Base-by-base conservation (phyloP, 2,888 invertebrate species). In the Barypeithes pellucidus region DNA sequence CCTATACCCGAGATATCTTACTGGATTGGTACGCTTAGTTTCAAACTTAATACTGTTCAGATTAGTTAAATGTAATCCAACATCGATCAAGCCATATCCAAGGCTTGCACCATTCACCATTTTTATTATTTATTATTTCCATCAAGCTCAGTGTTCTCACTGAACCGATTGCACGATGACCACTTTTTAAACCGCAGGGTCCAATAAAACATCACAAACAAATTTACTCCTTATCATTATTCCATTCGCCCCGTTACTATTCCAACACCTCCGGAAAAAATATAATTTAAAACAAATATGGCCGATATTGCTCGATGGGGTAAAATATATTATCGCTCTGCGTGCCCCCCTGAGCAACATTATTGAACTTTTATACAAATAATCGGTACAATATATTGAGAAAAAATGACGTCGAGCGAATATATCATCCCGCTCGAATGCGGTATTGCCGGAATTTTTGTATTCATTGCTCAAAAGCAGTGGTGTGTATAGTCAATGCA, bases 261-360 rank as follows among this genome's bases (percentile, higher is more conserved):
- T 39, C 57, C 16, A 43, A 16, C 20, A 41, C 41, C 29, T 14
- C 39, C 16, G 41, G 16, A 67, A 72, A 71, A 72, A 72, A 72
- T 67, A 72, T 61, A 67, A 72, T 72, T 72, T 72, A 66, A 61
- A 72, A 72, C 67, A 72, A 73, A 73, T 67, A 63, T 57, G 12
- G 72, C 72, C 47, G 67, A 68, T 73, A 67, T 57, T 63, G 68
- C 50, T 73, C 72, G 68, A 41, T 63, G 33, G 67, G 72, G 72
- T 57, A 36, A 67, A 62, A 73, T 73, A 73, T 62, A 68, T 73
- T 68, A 73, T 54, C 47, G 59, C 60, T 36, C 52, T 43, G 18
- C 18, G 22, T 47, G 43, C 24, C 61, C 72, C 67, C 72, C 45
- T 54, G 67, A 62, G 72, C 39, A 54, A 54, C 67, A 63, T 73